Conservation (phyloP, 2,888 invertebrate genomes). For the Leptopterna dolabrata region DNA sequence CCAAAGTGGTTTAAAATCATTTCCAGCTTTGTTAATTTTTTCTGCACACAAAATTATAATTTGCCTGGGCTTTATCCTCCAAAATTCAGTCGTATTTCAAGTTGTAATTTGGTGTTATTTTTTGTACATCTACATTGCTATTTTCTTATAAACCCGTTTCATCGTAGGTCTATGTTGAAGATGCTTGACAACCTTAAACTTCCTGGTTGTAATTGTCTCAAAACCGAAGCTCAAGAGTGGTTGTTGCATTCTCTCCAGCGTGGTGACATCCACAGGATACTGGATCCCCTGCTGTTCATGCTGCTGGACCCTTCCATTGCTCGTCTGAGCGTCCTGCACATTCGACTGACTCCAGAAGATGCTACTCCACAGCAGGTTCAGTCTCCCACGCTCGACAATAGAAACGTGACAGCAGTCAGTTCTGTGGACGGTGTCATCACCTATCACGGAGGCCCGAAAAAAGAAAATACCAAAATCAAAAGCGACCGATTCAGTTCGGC, state of each 20-base stretch:
- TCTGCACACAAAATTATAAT: too few relatives aligned
- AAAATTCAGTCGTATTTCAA: too few relatives aligned
- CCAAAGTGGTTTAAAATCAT: too few relatives aligned
- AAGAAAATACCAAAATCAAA: slow-evolving; percentile 64
- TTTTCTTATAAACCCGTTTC: too few relatives aligned
- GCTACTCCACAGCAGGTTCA: slow-evolving; percentile 65
- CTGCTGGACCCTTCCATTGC: slow-evolving; percentile 83
- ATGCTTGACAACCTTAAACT: slow-evolving; percentile 77
- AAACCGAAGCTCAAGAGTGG: slow-evolving; percentile 80
- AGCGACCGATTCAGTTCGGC: slow-evolving; percentile 69
- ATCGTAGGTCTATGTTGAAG: slow-evolving; percentile 76
- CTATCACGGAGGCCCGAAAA: slow-evolving; percentile 70
- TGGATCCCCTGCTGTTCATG: slow-evolving; percentile 81
- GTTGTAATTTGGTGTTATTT: too few relatives aligned
- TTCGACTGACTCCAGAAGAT: slow-evolving; percentile 68
- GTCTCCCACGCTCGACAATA: slow-evolving; percentile 64
- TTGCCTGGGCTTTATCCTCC: too few relatives aligned
- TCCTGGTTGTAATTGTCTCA: slow-evolving; percentile 71
- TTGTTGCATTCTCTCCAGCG: slow-evolving; percentile 78
- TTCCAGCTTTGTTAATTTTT: too few relatives aligned
- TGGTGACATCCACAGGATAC: slow-evolving; percentile 81
- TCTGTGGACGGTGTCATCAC: slow-evolving; percentile 84
- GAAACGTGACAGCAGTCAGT: slow-evolving; percentile 83
- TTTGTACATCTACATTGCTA: too few relatives aligned
- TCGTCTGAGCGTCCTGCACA: slow-evolving; percentile 82